Base-by-base conservation (phyloP, 2,888 invertebrate species). In the Bombylius major region DNA sequence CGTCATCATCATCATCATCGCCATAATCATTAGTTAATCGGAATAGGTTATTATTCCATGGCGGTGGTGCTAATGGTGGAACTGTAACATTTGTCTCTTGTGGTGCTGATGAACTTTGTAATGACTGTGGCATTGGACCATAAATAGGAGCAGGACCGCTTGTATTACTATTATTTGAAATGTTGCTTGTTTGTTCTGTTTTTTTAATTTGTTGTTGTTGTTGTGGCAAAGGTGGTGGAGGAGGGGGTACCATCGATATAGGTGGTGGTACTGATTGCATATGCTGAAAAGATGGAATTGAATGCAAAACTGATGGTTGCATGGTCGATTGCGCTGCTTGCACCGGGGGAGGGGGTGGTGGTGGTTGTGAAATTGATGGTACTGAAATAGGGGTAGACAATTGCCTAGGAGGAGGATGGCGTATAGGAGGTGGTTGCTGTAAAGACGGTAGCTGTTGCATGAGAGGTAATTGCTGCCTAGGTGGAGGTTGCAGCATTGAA, bases 1-100 rank as follows among this genome's bases (percentile, higher is more conserved):
- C 74, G 58, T 76, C 75, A 58, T 77, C 78, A 51, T 72, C 69
- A 53, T 76, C 75, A 58, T 77, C 78, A 50, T 71, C 69, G 52
- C 67, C 70, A 57, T 70, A 69, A 52, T 70, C 70, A 23, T 70
- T 65, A 39, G 66, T 68, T 33, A 72, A 62, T 57, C 70, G 69
- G 46, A 72, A 71, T 36, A 71, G 56, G 32, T 70, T 66, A 49
- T 61, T 68, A 56, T 67, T 70, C 65, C 70, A 68, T 48, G 62
- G 64, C 33, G 64, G 65, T 47, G 65, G 64, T 39, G 69, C 62
- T 34, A 66, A 62, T 7, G 69, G 75, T 65, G 76, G 64, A 63
- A 75, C 61, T 61, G 57, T 64, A 63, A 11, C 6, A 39, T 33
- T 47, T 36, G 50, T 59, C 62, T 51, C 62, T 61, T 46, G 60